Percentiles rank a stretch among this genome's conserved stretches.
Evolutionary conservation across 2,888 invertebrate species (phyloP).

Genomic region (Thumatha senex): DNA sequence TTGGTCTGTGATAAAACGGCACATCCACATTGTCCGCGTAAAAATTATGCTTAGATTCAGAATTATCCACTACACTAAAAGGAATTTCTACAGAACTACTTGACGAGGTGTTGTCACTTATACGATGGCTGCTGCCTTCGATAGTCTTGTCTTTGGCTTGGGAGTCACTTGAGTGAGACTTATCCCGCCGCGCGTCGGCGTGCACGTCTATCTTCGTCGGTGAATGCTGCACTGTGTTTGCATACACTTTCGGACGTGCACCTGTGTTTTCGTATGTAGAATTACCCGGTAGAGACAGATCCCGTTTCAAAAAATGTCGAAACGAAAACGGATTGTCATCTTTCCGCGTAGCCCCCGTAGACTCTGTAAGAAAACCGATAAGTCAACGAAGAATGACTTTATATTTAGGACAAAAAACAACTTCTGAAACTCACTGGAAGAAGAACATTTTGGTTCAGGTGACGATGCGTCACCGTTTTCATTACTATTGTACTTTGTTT

Average conservation of each 20-base stretch:
- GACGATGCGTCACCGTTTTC: slow-evolving; percentile 67
- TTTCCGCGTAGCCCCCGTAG: slow-evolving; percentile 74
- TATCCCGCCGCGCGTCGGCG: slow-evolving; percentile 61
- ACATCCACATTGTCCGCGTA: slow-evolving; percentile 67
- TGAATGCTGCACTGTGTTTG: slow-evolving; percentile 77
- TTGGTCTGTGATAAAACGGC: slow-evolving; percentile 72
- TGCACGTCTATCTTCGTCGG: slow-evolving; percentile 70
- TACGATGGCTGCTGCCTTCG: slow-evolving; percentile 56
- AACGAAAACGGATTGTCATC: slow-evolving; percentile 93
- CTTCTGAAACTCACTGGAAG: slow-evolving; percentile 74
- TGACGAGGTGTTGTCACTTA: slow-evolving; percentile 70
- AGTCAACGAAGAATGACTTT: slow-evolving; percentile 55
- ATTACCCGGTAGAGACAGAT: slow-evolving; percentile 78
- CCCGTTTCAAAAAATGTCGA: slow-evolving; percentile 91
- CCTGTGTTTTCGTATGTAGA: slow-evolving; percentile 87
- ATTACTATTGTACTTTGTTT: slow-evolving; percentile 71
- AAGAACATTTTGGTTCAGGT: slow-evolving; percentile 67
- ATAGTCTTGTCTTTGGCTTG: slow-evolving; percentile 68
- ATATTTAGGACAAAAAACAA: slow-evolving; percentile 79
- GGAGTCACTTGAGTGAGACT: slow-evolving; percentile 55
- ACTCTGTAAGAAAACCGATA: slow-evolving; percentile 65
- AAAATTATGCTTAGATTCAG: slow-evolving; percentile 77
- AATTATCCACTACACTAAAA: slow-evolving; percentile 76
- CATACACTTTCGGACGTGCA: slow-evolving; percentile 89
- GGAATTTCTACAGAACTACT: slow-evolving; percentile 76